Conservation (phyloP, 2,888 invertebrate species). For the Nemotelus pantherinus region DNA sequence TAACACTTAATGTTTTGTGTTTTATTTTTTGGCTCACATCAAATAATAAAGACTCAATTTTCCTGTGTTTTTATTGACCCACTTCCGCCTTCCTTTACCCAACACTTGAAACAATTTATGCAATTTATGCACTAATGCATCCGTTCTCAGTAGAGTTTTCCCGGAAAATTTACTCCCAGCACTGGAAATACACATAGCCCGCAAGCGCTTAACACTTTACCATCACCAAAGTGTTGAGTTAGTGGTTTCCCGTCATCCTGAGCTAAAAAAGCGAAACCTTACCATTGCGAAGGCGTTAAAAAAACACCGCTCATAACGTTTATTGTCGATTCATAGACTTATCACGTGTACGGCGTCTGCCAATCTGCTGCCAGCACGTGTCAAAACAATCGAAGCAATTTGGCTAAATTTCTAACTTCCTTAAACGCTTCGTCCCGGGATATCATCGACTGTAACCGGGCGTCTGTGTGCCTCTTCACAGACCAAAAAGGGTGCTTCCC, state of each 20-base stretch:
- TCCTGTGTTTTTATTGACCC: no score
- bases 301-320: conserved; percentile 30
- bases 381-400: conserved; percentile 59
- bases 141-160: no score
- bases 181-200: background rate
- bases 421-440: conserved; percentile 46
- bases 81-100: no score
- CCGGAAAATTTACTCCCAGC: no score
- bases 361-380: conserved; percentile 60
- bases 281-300: conserved; percentile 29
- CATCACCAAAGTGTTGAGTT: conserved; percentile 45
- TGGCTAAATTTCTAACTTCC: conserved; percentile 54
- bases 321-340: conserved; percentile 32
- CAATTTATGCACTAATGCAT: no score
- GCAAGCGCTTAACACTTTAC: conserved; percentile 10
- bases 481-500: background rate
- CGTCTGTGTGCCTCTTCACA: conserved; percentile 4
- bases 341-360: conserved; percentile 50
- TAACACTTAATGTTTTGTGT: no score
- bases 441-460: conserved; percentile 27
- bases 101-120: no score
- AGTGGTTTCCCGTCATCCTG: conserved; percentile 47
- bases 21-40: no score
- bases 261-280: conserved; percentile 36
- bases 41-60: no score